Evolutionary conservation across 1,140 invertebrate species (phyloP), one percentile per base, ranked within the genome.

Genomic region (Lerema accius): DNA sequence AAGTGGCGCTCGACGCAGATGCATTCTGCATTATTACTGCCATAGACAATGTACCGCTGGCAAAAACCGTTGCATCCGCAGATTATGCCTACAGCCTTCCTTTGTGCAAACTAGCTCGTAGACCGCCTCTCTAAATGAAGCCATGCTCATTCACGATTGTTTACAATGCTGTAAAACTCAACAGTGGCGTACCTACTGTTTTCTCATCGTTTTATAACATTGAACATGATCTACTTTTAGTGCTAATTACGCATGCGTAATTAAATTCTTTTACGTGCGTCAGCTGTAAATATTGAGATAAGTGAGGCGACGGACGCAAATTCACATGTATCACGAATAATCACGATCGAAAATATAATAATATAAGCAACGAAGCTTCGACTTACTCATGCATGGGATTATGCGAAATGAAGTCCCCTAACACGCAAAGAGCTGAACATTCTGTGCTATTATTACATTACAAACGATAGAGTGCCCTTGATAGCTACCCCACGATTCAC

Each of bases 381-480:
- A 60, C 37, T 19, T 51, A 61, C 40, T 39, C 50, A 65, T 67
- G 63, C 64, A 61, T 50, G 53, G 71, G 58, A 71, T 67, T 64
- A 73, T 61, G 55, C 69, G 62, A 67, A 72, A 65, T 51, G 67
- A 65, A 73, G 58, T 66, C 71, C 82, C 80, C 78, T 69, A 69
- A 69, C 63, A 64, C 40, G 71, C 76, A 75, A 78, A 76, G 70
- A 72, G 69, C 71, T 72, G 73, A 84, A 80, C 75, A 85, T 84
- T 78, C 65, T 81, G 78, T 76, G 65, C 76, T 87, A 86, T 90
- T 90, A 90, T 87, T 88, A 90, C 82, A 85, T 90, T 83, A 87
- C 80, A 80, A 80, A 77, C 73, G 74, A 66, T 71, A 68, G 71
- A 90, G 83, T 89, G 86, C 82, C 85, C 84, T 89, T 88, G 87